phyloP scores from a whole-genome alignment of 2,797 vertebrate species.

The Enteromius radiatus region DNA sequence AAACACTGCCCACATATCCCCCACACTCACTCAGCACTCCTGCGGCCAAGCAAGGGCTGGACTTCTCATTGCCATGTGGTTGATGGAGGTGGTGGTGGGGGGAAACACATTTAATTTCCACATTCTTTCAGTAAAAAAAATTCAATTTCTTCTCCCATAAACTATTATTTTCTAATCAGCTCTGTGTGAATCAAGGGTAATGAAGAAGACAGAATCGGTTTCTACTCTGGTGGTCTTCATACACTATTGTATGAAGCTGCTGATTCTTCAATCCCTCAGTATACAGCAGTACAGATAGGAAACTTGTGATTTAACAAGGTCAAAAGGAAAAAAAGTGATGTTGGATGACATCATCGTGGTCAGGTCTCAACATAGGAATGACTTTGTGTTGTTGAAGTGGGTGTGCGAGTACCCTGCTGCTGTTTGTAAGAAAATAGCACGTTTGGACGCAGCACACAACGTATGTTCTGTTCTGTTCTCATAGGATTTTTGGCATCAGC shows the following conservation, averaged over 20 bases:
- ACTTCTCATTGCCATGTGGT: conserved; percentile 29
- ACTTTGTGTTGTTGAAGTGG: conserved; percentile 52
- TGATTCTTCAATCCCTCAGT: neutral
- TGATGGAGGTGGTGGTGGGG: conserved; percentile 6
- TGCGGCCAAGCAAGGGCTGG: conserved; percentile 45
- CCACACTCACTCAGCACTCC: conserved; percentile 51
- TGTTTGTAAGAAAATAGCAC: conserved; percentile 36
- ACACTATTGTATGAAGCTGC: neutral
- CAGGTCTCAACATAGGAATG: conserved; percentile 47
- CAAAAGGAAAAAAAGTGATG: conserved; percentile 42
- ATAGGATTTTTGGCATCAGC: conserved; percentile 16
- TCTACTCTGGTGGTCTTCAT: conserved; percentile 41
- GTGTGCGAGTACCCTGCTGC: conserved; percentile 22
- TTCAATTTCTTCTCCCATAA: neutral
- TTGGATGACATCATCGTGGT: conserved; percentile 49
- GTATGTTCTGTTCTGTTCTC: conserved; percentile 29
- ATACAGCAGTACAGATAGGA: neutral
- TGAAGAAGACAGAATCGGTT: conserved; percentile 17
- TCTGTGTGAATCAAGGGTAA: conserved; percentile 28
- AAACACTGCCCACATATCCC: conserved; percentile 37
- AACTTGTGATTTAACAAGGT: neutral
- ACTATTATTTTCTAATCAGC: conserved; percentile 37
- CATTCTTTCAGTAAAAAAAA: conserved; percentile 14
- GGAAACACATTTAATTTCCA: conserved; percentile 46
- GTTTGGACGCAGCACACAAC: neutral